Conservation (phyloP, 1,140 invertebrate genomes). For the Lucilia cuprina region DNA sequence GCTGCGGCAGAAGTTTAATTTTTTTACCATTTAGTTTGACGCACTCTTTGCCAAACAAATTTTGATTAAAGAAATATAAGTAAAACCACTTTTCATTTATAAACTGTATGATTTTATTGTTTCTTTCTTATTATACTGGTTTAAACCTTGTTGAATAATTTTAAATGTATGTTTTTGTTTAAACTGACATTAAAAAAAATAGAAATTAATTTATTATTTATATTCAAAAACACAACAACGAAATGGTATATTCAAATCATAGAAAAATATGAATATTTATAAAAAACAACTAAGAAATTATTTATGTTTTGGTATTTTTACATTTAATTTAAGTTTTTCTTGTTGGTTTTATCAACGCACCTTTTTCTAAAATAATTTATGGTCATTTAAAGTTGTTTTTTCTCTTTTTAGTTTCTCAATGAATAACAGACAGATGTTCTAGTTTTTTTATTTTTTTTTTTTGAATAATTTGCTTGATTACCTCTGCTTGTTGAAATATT, state of each 20-base stretch:
- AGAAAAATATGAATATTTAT: background rate
- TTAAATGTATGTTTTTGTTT: background rate
- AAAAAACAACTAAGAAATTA: background rate
- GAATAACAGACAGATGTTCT: conserved; percentile 2
- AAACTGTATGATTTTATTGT: background rate
- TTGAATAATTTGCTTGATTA: background rate
- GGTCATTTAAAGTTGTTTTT: background rate
- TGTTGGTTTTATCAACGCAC: background rate
- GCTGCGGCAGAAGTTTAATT: background rate
- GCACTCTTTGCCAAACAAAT: background rate
- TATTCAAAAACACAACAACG: background rate
- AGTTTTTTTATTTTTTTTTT: background rate
- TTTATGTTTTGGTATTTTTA: background rate
- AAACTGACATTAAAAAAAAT: background rate
- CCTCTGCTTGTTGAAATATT: background rate
- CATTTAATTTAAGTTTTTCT: background rate
- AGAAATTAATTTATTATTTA: conserved; percentile 9
- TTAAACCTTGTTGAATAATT: background rate
- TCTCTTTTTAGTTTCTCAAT: background rate
- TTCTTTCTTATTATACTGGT: background rate
- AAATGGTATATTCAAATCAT: background rate
- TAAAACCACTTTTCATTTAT: background rate
- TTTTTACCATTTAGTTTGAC: background rate
- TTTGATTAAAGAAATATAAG: background rate
- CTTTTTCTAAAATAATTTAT: conserved; percentile 2